Percentiles rank a stretch among this genome's conserved stretches.
Conservation (phyloP, 2,113 vertebrate genomes). For the Capreolus pygargus region DNA sequence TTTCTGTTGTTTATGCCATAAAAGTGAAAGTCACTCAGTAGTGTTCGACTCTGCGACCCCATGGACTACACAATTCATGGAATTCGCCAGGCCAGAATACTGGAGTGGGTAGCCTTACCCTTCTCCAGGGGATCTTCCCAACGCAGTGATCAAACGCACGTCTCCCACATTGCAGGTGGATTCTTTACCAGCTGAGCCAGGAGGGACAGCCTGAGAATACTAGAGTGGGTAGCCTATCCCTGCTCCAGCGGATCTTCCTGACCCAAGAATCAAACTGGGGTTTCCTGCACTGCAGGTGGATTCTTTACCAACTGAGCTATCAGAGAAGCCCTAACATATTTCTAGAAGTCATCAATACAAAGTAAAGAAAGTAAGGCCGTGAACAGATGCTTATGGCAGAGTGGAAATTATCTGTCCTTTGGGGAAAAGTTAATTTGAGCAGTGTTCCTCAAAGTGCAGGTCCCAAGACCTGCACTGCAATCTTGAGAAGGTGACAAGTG, state of each 20-base stretch:
- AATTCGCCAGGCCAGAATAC: neutral
- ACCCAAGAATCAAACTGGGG: neutral
- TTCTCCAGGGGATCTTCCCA: neutral
- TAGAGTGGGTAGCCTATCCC: neutral
- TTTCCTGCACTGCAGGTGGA: neutral
- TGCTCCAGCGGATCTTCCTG: neutral
- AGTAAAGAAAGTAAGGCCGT: neutral
- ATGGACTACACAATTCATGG: neutral
- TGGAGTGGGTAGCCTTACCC: neutral
- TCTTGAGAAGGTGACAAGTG: neutral
- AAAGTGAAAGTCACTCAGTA: neutral
- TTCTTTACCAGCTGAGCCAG: neutral
- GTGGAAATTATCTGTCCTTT: neutral
- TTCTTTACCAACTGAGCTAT: neutral
- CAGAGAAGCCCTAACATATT: neutral
- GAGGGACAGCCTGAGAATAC: neutral
- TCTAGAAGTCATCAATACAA: neutral
- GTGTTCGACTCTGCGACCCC: neutral
- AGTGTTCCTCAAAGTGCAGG: neutral
- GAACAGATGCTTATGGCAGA: neutral
- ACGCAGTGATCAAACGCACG: neutral
- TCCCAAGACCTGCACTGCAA: neutral
- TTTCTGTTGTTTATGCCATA: neutral
- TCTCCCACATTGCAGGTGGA: neutral
- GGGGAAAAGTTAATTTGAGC: neutral